phyloP scores from a whole-genome alignment of 2,888 invertebrate species.

The Lithophane ornitopus region DNA sequence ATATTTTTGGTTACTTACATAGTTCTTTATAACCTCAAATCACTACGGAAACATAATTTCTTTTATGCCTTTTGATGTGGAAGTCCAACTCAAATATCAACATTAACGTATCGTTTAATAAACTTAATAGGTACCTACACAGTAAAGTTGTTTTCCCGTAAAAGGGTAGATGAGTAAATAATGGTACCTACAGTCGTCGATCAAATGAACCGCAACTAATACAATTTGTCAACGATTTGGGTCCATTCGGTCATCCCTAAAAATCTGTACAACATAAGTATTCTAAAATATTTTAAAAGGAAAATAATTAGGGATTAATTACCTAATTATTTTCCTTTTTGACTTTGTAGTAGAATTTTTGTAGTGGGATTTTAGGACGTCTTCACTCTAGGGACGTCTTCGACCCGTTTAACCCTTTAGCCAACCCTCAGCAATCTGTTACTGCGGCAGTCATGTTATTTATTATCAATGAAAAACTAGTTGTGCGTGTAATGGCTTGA shows the following conservation, averaged over 20 bases:
- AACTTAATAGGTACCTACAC: constrained; percentile 12
- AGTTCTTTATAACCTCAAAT: neutral
- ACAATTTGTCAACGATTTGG: constrained; percentile 39
- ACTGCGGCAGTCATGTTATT: constrained; percentile 12
- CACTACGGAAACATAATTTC: neutral
- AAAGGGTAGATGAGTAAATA: constrained; percentile 30
- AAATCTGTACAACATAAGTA: no score
- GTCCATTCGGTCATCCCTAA: constrained; percentile 1
- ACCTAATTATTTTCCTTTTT: constrained; percentile 31
- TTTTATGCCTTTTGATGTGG: constrained; percentile 1
- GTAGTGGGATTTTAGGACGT: constrained; percentile 8
- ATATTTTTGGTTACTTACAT: neutral
- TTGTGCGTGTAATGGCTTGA: constrained; percentile 25
- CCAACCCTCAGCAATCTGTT: constrained; percentile 28
- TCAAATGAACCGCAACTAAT: constrained; percentile 33
- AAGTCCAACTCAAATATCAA: constrained; percentile 20
- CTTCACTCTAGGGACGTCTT: constrained; percentile 15
- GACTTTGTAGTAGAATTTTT: no score
- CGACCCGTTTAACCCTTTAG: constrained; percentile 15
- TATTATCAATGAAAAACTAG: constrained; percentile 24
- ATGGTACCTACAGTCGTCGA: neutral
- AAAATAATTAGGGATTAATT: no score
- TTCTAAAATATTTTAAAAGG: no score
- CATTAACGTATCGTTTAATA: constrained; percentile 9
- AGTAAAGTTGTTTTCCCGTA: constrained; percentile 10